Evolutionary conservation across 2,888 invertebrate genomes (phyloP).

Genomic region (Eledone cirrhosa): DNA sequence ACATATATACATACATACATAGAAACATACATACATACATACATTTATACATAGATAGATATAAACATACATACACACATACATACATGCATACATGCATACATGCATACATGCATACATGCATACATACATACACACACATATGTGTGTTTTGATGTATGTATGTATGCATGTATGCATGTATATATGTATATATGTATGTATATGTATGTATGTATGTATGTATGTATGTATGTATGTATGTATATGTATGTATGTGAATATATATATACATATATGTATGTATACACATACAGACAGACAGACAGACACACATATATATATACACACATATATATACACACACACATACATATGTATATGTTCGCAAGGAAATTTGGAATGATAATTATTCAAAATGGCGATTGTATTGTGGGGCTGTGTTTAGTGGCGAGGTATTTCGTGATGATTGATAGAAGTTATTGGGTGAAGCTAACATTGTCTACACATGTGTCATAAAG

Average conservation of each 20-base stretch:
- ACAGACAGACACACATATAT: slow-evolving; percentile 5
- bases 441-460: too few species aligned
- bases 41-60: neutral
- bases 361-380: too few species aligned
- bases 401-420: too few species aligned
- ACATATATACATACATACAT: too few species aligned
- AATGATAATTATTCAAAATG: too few species aligned
- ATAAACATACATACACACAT: too few species aligned
- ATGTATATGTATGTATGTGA: neutral
- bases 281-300: neutral
- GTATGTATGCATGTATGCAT: neutral
- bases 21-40: too few species aligned
- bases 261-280: neutral
- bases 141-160: neutral
- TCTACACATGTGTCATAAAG: too few species aligned
- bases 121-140: neutral
- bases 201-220: neutral
- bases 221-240: neutral
- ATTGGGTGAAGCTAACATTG: too few species aligned
- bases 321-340: neutral
- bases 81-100: neutral
- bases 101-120: neutral
- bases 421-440: too few species aligned
- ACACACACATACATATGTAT: too few species aligned
- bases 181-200: slow-evolving; percentile 10